These are phyloP conservation scores for Lithophane semibrunnea DNA, from an alignment of 2,888 invertebrate genomes.

Conservation along the genomic window DNA sequence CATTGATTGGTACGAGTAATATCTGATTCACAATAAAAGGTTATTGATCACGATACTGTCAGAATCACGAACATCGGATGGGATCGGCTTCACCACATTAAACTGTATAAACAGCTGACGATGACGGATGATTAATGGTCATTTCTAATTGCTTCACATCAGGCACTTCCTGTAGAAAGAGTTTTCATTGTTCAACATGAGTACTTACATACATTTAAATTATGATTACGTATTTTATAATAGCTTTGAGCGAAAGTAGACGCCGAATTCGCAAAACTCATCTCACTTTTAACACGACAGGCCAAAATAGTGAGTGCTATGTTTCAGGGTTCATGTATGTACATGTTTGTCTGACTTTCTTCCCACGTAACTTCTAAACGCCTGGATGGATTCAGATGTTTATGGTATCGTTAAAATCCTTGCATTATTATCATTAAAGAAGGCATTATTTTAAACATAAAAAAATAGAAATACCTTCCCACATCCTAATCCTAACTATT, in stretches of 20 bases:
- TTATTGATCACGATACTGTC: constrained; percentile 62
- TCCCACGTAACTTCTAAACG: not conserved
- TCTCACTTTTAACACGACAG: constrained; percentile 28
- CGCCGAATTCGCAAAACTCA: constrained; percentile 31
- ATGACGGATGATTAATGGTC: constrained; percentile 71
- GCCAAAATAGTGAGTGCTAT: not conserved
- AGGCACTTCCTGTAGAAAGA: constrained; percentile 75
- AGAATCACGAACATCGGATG: constrained; percentile 44
- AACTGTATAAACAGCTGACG: constrained; percentile 51
- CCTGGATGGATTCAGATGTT: not conserved
- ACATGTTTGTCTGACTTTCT: not conserved
- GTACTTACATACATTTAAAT: constrained; percentile 47
- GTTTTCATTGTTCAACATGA: constrained; percentile 53
- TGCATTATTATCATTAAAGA: not conserved
- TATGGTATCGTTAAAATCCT: not conserved
- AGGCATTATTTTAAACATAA: not conserved
- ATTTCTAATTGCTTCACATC: constrained; percentile 68
- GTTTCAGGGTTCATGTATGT: not conserved
- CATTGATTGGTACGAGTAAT: constrained; percentile 60
- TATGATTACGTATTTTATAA: constrained; percentile 48
- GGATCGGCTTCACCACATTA: constrained; percentile 53
- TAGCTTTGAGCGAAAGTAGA: constrained; percentile 57
- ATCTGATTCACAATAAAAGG: constrained; percentile 52
- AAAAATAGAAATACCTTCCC: no score
- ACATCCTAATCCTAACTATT: no score